Conservation (phyloP, 2,113 vertebrate genomes). For the Argyrosomus japonicus region DNA sequence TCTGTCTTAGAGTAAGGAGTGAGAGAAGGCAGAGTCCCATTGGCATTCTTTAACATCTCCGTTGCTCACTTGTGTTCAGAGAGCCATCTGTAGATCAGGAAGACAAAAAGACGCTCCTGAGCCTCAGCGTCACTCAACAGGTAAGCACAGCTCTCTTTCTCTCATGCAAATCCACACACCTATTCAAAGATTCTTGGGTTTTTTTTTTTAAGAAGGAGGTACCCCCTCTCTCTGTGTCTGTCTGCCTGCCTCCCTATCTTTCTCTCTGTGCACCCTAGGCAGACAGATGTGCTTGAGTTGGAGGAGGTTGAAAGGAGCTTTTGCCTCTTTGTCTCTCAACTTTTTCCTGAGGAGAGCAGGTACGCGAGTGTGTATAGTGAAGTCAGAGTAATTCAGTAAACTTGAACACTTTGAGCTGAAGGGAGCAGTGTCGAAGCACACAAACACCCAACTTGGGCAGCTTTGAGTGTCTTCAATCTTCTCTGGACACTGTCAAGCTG, state of each 20-base stretch:
- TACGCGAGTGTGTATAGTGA: conserved; percentile 39
- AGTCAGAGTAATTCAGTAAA: conserved; percentile 66
- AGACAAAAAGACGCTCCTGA: conserved; percentile 78
- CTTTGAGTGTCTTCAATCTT: conserved; percentile 16
- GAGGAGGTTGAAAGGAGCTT: conserved; percentile 74
- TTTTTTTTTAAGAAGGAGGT: conserved; percentile 41
- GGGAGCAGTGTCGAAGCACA: conserved; percentile 21
- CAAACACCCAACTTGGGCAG: conserved; percentile 3
- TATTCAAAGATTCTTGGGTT: conserved; percentile 72
- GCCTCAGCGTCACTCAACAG: conserved; percentile 79
- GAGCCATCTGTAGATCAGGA: conserved; percentile 77
- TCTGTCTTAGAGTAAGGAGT: conserved; percentile 69
- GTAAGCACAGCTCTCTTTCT: conserved; percentile 74
- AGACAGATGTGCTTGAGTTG: conserved; percentile 69
- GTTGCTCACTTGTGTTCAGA: conserved; percentile 73
- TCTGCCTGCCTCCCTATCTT: conserved; percentile 49
- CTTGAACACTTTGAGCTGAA: conserved; percentile 53
- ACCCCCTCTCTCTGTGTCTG: conserved; percentile 44
- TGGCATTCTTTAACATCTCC: conserved; percentile 78
- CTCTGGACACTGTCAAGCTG: conserved; percentile 8
- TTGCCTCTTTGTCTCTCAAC: conserved; percentile 65
- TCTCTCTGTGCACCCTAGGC: conserved; percentile 69
- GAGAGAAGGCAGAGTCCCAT: conserved; percentile 72
- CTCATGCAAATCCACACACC: conserved; percentile 76
- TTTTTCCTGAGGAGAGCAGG: conserved; percentile 62